Percentiles rank a stretch among this genome's conserved stretches.
Evolutionary conservation across 2,888 invertebrate genomes (phyloP).

Genomic region (Bembecia ichneumoniformis): DNA sequence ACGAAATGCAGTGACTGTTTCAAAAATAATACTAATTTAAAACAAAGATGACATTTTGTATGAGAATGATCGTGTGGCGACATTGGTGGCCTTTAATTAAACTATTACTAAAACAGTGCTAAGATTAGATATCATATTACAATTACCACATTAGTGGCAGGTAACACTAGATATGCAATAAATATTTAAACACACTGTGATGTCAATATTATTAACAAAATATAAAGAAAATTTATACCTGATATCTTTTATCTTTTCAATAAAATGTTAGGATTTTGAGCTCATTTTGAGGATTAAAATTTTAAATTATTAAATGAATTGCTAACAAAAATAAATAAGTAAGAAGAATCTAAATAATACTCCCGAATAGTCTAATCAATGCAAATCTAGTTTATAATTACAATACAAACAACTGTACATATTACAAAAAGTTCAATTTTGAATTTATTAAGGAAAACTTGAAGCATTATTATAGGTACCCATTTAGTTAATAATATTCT

Average conservation of each 20-base stretch:
- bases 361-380: slow-evolving; percentile 5
- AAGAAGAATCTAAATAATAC: slow-evolving; percentile 5
- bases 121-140: slow-evolving; percentile 43
- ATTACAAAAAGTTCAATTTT: slow-evolving; percentile 28
- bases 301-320: too few species aligned
- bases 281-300: too few species aligned
- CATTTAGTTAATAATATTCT: neutral
- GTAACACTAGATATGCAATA: neutral
- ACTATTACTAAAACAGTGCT: slow-evolving; percentile 25
- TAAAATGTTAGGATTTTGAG: too few species aligned
- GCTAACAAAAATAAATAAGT: slow-evolving; percentile 1
- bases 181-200: neutral
- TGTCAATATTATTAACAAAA: too few species aligned
- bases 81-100: neutral
- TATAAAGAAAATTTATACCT: too few species aligned
- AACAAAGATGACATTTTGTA: neutral
- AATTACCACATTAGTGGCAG: neutral
- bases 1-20: slow-evolving; percentile 21
- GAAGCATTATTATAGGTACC: slow-evolving; percentile 40
- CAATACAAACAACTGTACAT: slow-evolving; percentile 23
- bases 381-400: slow-evolving; percentile 16
- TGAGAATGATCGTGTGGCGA: neutral
- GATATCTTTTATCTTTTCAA: too few species aligned
- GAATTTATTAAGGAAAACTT: slow-evolving; percentile 34
- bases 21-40: neutral